Conservation (phyloP, 92 coral and sea anemone genomes). For the Plumapathes pennacea region DNA sequence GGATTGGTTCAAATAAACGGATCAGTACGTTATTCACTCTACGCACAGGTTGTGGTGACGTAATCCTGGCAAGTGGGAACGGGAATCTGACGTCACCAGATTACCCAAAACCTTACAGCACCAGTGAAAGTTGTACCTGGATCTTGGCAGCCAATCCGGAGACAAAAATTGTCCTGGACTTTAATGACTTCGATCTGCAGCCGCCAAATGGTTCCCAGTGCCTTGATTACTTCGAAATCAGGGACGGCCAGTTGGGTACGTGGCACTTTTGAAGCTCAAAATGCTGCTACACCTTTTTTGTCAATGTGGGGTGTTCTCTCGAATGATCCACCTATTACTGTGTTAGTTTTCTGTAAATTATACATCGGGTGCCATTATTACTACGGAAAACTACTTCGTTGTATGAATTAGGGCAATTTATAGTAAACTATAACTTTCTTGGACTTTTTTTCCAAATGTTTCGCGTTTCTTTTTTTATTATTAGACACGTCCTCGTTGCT, state of each 20-base stretch:
- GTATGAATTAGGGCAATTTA: too few relatives aligned
- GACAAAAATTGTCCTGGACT: conserved; percentile 22
- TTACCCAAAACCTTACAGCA: conserved; percentile 46
- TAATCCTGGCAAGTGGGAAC: conserved; percentile 16
- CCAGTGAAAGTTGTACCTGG: conserved; percentile 67
- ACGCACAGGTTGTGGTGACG: conserved; percentile 69
- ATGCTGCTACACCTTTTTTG: neutral
- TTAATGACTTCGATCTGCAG: conserved; percentile 52
- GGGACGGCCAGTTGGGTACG: conserved; percentile 75
- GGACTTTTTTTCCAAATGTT: too few relatives aligned
- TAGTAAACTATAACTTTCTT: too few relatives aligned
- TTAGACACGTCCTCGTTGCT: conserved; percentile 36
- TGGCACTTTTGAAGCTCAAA: too few relatives aligned
- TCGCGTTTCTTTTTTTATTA: neutral
- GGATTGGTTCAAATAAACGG: too few relatives aligned
- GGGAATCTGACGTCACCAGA: conserved; percentile 64
- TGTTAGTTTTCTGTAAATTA: too few relatives aligned
- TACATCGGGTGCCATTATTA: too few relatives aligned
- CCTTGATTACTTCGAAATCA: conserved; percentile 63
- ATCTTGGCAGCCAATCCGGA: conserved; percentile 35
- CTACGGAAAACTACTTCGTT: too few relatives aligned
- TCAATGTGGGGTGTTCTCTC: too few relatives aligned
- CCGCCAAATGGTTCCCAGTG: conserved; percentile 39
- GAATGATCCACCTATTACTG: too few relatives aligned
- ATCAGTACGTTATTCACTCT: neutral